Base-by-base conservation (phyloP, 2,113 vertebrate genomes). In the Perognathus longimembris region DNA sequence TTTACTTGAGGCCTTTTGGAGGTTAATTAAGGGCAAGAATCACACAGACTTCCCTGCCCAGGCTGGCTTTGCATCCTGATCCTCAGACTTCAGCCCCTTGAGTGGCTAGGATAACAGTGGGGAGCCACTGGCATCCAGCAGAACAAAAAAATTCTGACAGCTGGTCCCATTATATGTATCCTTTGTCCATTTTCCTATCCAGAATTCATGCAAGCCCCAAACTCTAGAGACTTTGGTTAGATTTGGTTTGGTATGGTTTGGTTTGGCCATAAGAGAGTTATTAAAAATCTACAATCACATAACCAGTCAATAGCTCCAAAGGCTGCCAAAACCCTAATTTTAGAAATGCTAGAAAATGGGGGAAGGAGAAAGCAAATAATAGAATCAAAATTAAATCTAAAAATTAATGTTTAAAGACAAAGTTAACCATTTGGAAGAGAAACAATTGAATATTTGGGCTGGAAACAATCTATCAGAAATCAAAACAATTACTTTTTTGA, bases 161-260 rank as follows among this genome's bases (percentile, higher is more conserved):
- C 32, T 85, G 42, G n/a, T 77, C 75, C 40, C 7, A 1, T 85
- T 54, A 66, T 66, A 28, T 57, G 32, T 28, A 76, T 89, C 34
- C 7, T 59, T 50, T 69, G 38, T 42, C 34, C 81, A 67, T 50
- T 78, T 83, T 93, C 42, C 86, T 73, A 10, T 88, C 89, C 67
- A 38, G 70, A 71, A 88, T 92, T 94, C 66, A 86, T 42, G 73
- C 59, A 90, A 93, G 57, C 93, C 84, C 71, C 93, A 90, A 78
- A 50, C 79, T 26, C 89, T 81, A 17, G 38, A 85, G 34, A 85
- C 70, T 87, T 63, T 69, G 75, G 64, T 45, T 45, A 45, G 45
- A 45, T 45, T 45, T 45, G 45, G 45, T 45, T 45, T 45, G 6
- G 45, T 45, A 45, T 45, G 45, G 45, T 45, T 45, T 45, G 6